phyloP scores from a whole-genome alignment of 1,140 invertebrate genomes.

The Sogatella furcifera region DNA sequence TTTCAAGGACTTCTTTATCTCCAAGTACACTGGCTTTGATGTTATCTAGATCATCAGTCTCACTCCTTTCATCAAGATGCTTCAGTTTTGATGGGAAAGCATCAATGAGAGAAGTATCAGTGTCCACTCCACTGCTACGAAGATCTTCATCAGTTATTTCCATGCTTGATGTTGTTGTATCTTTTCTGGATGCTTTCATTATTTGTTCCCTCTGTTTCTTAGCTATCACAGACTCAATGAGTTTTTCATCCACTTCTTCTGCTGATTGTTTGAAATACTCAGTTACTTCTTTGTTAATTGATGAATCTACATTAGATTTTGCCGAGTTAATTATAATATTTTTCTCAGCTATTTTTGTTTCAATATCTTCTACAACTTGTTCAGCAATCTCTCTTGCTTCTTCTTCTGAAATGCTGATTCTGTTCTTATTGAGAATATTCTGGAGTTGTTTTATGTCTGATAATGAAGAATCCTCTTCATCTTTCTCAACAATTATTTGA shows the following conservation, averaged over 20 bases:
- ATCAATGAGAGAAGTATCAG: constrained; percentile 52
- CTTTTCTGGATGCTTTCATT: constrained; percentile 33
- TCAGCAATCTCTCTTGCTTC: constrained; percentile 35
- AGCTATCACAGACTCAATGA: constrained; percentile 38
- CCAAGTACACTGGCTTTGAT: not conserved
- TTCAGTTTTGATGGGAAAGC: constrained; percentile 36
- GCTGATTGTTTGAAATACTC: constrained; percentile 33
- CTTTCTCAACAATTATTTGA: constrained; percentile 29
- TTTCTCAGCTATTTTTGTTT: constrained; percentile 37
- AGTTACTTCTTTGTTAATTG: constrained; percentile 29
- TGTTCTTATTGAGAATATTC: constrained; percentile 12
- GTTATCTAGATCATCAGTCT: constrained; percentile 1
- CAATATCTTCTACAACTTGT: constrained; percentile 41
- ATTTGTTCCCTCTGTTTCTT: constrained; percentile 36
- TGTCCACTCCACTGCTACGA: constrained; percentile 48
- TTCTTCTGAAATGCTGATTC: constrained; percentile 24
- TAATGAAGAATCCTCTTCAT: constrained; percentile 22
- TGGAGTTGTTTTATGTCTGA: constrained; percentile 15
- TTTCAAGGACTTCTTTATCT: constrained; percentile 19
- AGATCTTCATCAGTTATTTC: constrained; percentile 59
- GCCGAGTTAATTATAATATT: constrained; percentile 19
- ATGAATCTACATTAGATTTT: constrained; percentile 14
- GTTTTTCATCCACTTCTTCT: constrained; percentile 33
- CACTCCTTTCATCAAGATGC: constrained; percentile 9
- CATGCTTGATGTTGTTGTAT: constrained; percentile 47